These are phyloP conservation scores for Nomada lathburiana DNA, from an alignment of 2,888 invertebrate species.

Conservation along the genomic window DNA sequence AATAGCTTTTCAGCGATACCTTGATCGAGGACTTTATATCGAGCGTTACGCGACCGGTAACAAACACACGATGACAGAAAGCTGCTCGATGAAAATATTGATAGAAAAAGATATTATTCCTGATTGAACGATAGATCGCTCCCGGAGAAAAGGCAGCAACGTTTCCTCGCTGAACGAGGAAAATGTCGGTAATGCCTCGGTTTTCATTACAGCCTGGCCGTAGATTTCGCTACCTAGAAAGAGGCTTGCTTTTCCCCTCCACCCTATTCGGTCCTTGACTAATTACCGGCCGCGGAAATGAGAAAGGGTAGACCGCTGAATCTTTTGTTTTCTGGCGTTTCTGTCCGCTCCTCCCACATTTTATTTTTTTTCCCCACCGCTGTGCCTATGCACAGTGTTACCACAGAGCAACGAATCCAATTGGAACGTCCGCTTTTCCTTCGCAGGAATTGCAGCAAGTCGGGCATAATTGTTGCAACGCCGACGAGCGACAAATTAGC, in stretches of 20 bases:
- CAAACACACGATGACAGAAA: conserved; percentile 5
- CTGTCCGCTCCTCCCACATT: too few species aligned
- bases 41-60: not conserved
- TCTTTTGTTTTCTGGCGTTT: not conserved
- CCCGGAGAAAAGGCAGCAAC: not conserved
- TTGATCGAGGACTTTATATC: not conserved
- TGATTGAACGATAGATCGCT: not conserved
- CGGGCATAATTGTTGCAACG: not conserved
- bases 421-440: conserved; percentile 24
- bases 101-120: not conserved
- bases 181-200: conserved; percentile 14
- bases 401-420: not conserved
- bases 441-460: not conserved
- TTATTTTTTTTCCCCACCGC: too few species aligned
- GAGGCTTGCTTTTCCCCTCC: conserved; percentile 30
- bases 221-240: conserved; percentile 3
- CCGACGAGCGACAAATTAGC: conserved; percentile 17
- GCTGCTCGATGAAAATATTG: not conserved
- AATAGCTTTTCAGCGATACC: conserved; percentile 18
- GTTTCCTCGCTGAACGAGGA: not conserved
- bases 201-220: conserved; percentile 27
- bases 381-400: not conserved
- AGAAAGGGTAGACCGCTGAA: conserved; percentile 47
- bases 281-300: conserved; percentile 77
- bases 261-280: conserved; percentile 39